Base-by-base conservation (phyloP, 2,888 invertebrate genomes). In the Cremastinae sp. region DNA sequence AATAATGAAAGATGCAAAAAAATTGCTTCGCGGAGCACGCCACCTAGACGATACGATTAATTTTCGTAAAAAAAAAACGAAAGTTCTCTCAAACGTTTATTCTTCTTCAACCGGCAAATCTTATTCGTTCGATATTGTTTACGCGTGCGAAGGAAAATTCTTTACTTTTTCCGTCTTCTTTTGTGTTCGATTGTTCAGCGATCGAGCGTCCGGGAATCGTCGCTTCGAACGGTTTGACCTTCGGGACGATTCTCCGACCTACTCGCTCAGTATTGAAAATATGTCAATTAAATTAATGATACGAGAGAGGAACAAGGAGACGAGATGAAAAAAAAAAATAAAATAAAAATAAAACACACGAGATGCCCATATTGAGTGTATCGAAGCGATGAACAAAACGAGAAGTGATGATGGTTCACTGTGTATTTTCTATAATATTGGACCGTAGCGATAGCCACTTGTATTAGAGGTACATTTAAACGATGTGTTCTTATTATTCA, bases 371-470 rank as follows among this genome's bases (percentile, higher is more conserved):
- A 56, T 47, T 68, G 47, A 58, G 51, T 65, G 49, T 64, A 58
- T 72, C 54, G 41, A 70, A n/a, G 69, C 41, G 54, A 61, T 43
- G 53, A 76, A 58, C 41, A 53, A 51, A 61, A 53, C 58, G 72
- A 66, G 64, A 49, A 71, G 5, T 28, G 28, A 28, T 28, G 28
- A 3, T 5, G 56, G 81, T 72, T 81, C 78, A 82, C 81, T 83
- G 72, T 82, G 83, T 85, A 85, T 84, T 85, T 84, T 85, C 80
- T 85, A 62, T 83, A 82, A 84, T 80, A 78, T 85, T 83, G 49
- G 82, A 79, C 78, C 72, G 79, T 83, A 83, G 80, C 72, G 28
- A 5, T 28, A 28, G n/a, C n/a, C 82, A 84, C 80, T 79, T 83
- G 79, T 77, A 79, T 81, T 83, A 81, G 82, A 81, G 82, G 80